Evolutionary conservation across 2,113 vertebrate species (phyloP), one percentile per base, ranked within the genome.

Genomic region (Hippopotamus amphibius): DNA sequence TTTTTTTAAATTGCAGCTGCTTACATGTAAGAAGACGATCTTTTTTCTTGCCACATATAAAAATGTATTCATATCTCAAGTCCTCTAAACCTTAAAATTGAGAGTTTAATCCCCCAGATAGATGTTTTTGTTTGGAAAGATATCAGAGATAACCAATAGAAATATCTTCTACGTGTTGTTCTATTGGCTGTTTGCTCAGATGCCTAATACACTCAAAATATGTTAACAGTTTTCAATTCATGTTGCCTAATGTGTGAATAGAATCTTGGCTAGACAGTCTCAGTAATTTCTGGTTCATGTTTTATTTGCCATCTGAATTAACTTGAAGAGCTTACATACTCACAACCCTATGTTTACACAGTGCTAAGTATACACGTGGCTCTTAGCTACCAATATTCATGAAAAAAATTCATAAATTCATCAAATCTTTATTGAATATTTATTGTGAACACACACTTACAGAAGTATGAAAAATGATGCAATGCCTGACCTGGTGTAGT

Each of bases 231-330:
- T 77, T 91, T 89, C 37, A 83, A 19, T 74, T 95, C 43, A 79
- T n/a, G 19, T 74, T 88, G 48, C 93, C n/a, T 87, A 83, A 87
- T 80, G 21, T 93, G 77, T 83, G 61, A 89, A 26, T 83, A 72
- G 63, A 74, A 88, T 95, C 72, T 89, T 93, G 92, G 87, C 55
- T 66, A 6, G 79, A 46, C 30, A 53, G 33, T 69, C 68, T 93
- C 48, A 26, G n/a, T 69, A 69, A 84, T 89, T 97, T 96, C n/a
- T 97, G 83, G 68, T 93, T 83, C 57, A 50, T n/a, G 72, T 96
- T 97, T 74, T 94, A 81, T 79, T 93, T 92, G 63, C 94, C 94
- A 96, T 96, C 87, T 96, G 87, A 92, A 86, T 89, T 93, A 63
- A 89, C 15, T 83, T 85, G 50, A 94, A 83, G 68, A 92, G 68